Evolutionary conservation across 2,888 invertebrate genomes (phyloP).

Genomic region (Vesta saturnalis): DNA sequence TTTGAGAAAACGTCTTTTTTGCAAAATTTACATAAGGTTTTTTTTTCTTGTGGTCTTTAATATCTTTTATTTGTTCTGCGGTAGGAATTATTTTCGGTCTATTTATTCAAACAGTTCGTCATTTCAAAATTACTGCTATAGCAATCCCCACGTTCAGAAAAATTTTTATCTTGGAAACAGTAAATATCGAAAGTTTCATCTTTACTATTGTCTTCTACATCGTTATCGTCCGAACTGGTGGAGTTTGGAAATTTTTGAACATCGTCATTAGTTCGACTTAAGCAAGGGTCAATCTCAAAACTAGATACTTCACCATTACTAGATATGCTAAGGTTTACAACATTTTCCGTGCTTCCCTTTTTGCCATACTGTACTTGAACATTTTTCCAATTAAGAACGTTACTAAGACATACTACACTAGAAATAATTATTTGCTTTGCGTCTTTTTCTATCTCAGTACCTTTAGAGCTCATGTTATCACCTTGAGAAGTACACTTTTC

Average conservation of each 20-base stretch:
- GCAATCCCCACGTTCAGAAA: background rate
- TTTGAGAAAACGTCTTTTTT: background rate
- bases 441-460: background rate
- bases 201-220: background rate
- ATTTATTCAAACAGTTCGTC: background rate
- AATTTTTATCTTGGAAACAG: background rate
- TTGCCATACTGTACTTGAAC: background rate
- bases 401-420: background rate
- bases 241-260: background rate
- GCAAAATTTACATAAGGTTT: background rate
- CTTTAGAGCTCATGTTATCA: background rate
- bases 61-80: background rate
- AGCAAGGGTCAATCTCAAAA: background rate
- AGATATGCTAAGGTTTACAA: background rate
- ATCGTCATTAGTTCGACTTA: background rate
- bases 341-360: background rate
- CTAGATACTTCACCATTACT: background rate
- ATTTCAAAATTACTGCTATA: background rate
- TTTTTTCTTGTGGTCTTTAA: background rate
- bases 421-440: background rate
- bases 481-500: background rate
- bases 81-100: background rate
- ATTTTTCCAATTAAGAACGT: background rate
- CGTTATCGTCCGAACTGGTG: background rate
- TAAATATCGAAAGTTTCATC: background rate